Conservation (phyloP, 2,113 vertebrate genomes). For the Acrocephalus kingi region DNA sequence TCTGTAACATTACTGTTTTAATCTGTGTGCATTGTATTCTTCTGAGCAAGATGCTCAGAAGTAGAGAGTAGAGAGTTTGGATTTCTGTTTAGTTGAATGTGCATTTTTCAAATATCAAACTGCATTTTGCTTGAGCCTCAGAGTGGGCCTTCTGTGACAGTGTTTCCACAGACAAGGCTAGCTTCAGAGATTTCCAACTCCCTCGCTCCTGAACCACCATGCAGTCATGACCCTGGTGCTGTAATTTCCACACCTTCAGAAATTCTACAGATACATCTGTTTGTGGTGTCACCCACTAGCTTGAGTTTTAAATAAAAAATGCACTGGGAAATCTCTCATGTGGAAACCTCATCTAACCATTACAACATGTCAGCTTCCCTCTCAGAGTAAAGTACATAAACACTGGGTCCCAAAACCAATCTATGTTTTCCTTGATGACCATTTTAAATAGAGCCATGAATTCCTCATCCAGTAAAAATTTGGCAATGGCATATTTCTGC, state of each 20-base stretch:
- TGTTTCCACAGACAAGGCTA: not conserved
- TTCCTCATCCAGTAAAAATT: not conserved
- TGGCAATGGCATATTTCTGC: not conserved
- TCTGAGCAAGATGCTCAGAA: not conserved
- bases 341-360: not conserved
- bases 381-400: not conserved
- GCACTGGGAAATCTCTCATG: not conserved
- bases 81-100: not conserved
- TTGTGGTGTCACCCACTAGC: not conserved
- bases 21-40: not conserved
- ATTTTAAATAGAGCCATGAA: not conserved
- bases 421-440: not conserved
- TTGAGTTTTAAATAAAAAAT: not conserved
- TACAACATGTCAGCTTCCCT: not conserved
- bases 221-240: not conserved
- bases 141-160: not conserved
- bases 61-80: not conserved
- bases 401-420: not conserved
- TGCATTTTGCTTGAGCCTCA: not conserved
- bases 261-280: not conserved
- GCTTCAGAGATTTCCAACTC: not conserved
- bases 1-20: not conserved
- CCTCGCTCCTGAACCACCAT: not conserved
- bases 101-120: slow-evolving; percentile 9
- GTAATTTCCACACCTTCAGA: not conserved